Conservation (phyloP, 2,888 invertebrate genomes). For the Agelastica alni region DNA sequence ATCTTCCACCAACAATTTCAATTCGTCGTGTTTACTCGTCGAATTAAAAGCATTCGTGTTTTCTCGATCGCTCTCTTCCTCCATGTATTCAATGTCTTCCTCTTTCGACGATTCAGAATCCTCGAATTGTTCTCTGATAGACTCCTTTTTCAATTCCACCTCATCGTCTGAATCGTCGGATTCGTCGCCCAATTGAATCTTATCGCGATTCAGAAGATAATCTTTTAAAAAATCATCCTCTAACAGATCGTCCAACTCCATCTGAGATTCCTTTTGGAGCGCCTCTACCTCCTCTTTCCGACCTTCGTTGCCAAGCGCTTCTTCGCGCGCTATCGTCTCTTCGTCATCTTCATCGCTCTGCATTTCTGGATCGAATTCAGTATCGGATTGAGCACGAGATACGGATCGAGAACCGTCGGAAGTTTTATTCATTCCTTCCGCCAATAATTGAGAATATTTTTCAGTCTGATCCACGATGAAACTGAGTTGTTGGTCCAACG, state of each 20-base stretch:
- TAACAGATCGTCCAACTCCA: constrained; percentile 86
- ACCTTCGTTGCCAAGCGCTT: constrained; percentile 62
- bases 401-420: constrained; percentile 59
- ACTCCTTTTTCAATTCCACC: constrained; percentile 22
- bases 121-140: constrained; percentile 63
- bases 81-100: constrained; percentile 47
- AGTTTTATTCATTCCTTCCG: constrained; percentile 78
- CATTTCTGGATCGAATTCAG: constrained; percentile 82
- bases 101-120: constrained; percentile 37
- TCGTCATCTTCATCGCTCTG: constrained; percentile 85
- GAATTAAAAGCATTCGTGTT: constrained; percentile 39
- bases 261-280: constrained; percentile 85
- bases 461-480: constrained; percentile 99
- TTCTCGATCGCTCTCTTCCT: constrained; percentile 45
- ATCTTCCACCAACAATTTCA: constrained; percentile 64
- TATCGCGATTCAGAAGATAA: constrained; percentile 72
- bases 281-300: constrained; percentile 78
- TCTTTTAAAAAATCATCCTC: constrained; percentile 78
- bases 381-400: constrained; percentile 60
- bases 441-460: constrained; percentile 89
- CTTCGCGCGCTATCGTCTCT: constrained; percentile 89
- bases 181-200: constrained; percentile 59
- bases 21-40: constrained; percentile 52
- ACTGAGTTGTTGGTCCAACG: constrained; percentile 93
- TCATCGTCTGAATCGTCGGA: constrained; percentile 46